Evolutionary conservation across 2,113 vertebrate genomes (phyloP), one percentile per base, ranked within the genome.

Genomic region (Emydura subglobosa): DNA sequence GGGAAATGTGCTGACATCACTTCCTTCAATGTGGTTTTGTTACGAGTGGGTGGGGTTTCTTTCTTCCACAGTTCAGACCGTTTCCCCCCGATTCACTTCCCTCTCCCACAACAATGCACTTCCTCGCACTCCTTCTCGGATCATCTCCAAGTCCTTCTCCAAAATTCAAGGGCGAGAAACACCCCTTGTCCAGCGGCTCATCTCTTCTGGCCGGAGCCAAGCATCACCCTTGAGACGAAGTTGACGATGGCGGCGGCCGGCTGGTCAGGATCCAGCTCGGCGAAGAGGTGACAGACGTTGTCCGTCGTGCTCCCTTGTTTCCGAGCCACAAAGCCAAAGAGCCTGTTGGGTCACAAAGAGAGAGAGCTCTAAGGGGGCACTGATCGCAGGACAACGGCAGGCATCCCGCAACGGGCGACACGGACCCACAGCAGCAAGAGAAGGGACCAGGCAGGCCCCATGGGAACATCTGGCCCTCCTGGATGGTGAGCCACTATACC

Each of bases 301-400:
- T 99, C 99, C 8, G 99, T 99, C 94, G 99, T 99, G 98, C 99
- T 99, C 95, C 99, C 99, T 97, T 99, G 99, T 96, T 99, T 99
- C 89, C 99, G 98, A 17, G 99, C 99, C 97, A 99, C 99, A 0
- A 99, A 99, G 74, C 99, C 99, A 0, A 99, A 99, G 97, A 99
- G 98, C 97, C 99, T 99, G 97, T 39, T 25, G 47, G 8, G 94
- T 39, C 12, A 82, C 10, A 83, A 17, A 91, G 29, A 95, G 47
- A 89, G 83, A 2, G 3, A 78, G 19, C 51, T n/a, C 42, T 39
- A 29, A 6, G 24, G 61, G 25, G 17, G 78, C 57, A 47, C n/a
- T 22, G 82, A 34, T 50, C 9, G 11, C 1, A 31, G 50, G 4
- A 82, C 29, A 47, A 25, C 34, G 10, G 6, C 49, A 21, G 59